Evolutionary conservation across 2,113 vertebrate species (phyloP).

Genomic region (Hippocampus abdominalis): DNA sequence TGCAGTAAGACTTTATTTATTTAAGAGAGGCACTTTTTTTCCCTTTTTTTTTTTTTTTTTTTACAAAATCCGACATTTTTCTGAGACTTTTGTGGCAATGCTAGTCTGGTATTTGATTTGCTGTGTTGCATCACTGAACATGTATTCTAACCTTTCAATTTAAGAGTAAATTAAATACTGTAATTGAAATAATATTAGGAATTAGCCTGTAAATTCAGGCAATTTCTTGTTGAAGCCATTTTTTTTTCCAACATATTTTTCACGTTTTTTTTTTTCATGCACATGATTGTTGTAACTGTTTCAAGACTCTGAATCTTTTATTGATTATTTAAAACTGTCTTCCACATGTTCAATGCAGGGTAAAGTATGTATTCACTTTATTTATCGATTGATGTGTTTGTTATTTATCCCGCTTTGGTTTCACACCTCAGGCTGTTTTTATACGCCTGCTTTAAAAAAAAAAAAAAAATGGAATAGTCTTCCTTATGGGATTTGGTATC

Average conservation of each 20-base stretch:
- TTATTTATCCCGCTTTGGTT: slow-evolving; percentile 45
- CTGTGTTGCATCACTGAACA: slow-evolving; percentile 3
- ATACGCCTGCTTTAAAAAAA: slow-evolving; percentile 49
- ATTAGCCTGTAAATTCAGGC: not conserved
- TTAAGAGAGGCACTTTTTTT: not conserved
- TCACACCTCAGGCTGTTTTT: slow-evolving; percentile 53
- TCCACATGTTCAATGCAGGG: slow-evolving; percentile 73
- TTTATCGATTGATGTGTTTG: slow-evolving; percentile 62
- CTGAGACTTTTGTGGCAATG: not conserved
- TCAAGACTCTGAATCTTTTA: slow-evolving; percentile 51
- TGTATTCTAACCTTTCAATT: not conserved
- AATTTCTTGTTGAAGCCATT: not conserved
- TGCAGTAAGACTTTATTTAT: not conserved
- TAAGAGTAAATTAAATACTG: not conserved
- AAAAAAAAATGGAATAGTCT: not conserved
- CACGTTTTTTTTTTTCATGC: slow-evolving; percentile 9
- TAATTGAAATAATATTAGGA: not conserved
- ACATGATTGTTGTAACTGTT: slow-evolving; percentile 43
- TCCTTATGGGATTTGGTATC: not conserved
- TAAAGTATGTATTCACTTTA: slow-evolving; percentile 77
- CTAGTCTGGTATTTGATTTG: slow-evolving; percentile 1
- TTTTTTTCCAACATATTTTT: not conserved
- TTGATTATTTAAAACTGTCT: slow-evolving; percentile 69
- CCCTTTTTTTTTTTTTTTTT: not conserved
- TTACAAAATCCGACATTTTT: not conserved